Percentiles rank a stretch among this genome's conserved stretches.
These are phyloP conservation scores for Apodemus sylvaticus DNA, from an alignment of 2,113 vertebrate genomes.

Conservation along the genomic window DNA sequence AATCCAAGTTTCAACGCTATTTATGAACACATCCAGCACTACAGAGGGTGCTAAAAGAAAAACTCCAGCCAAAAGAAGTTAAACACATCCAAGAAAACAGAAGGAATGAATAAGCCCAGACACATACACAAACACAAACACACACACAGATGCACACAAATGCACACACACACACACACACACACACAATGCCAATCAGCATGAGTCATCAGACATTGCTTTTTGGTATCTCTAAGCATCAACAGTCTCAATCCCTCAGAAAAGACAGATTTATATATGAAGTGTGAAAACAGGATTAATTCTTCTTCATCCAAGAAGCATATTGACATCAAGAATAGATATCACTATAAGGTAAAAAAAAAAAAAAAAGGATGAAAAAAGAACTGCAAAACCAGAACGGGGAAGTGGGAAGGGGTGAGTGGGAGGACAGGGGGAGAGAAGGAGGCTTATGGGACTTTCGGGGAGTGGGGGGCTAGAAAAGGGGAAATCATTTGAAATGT, in stretches of 20 bases:
- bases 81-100: neutral
- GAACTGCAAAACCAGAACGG: too few relatives aligned
- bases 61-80: neutral
- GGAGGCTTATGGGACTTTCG: too few relatives aligned
- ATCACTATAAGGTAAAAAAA: neutral
- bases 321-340: neutral
- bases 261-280: neutral
- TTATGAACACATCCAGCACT: neutral
- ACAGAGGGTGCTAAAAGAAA: neutral
- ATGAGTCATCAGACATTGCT: neutral
- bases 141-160: neutral
- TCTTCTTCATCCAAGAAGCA: neutral
- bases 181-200: neutral
- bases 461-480: too few relatives aligned
- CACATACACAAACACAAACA: too few relatives aligned
- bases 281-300: neutral
- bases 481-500: too few relatives aligned
- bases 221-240: neutral
- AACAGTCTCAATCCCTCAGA: neutral
- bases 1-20: neutral
- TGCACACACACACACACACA: neutral
- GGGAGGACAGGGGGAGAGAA: too few relatives aligned
- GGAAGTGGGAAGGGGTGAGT: too few relatives aligned
- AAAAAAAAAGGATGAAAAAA: neutral
- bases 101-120: neutral